These are phyloP conservation scores for Megastigmus dorsalis DNA, from an alignment of 2,888 invertebrate species.

Conservation along the genomic window DNA sequence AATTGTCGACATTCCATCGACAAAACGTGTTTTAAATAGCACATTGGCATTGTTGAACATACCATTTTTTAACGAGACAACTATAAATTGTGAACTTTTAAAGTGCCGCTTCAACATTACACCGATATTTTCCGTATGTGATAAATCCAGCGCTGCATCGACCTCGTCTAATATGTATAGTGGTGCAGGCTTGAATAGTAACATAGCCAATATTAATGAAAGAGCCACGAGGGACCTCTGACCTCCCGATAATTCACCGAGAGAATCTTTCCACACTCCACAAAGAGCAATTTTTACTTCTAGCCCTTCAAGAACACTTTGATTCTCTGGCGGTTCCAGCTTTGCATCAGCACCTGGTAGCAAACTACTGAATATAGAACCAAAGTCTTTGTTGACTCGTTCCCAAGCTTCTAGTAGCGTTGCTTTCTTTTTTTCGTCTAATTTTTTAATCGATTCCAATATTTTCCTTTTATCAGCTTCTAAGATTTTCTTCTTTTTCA, in stretches of 20 bases:
- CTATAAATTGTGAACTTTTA: conserved; percentile 94
- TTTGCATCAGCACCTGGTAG: conserved; percentile 93
- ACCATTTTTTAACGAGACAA: conserved; percentile 98
- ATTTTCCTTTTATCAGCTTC: conserved; percentile 85
- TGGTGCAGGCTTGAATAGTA: conserved; percentile 98
- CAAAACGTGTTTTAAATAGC: conserved; percentile 93
- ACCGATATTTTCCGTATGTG: conserved; percentile 99
- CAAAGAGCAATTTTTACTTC: conserved; percentile 95
- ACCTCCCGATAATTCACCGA: conserved; percentile 97
- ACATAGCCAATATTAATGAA: conserved; percentile 95
- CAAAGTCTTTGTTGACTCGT: conserved; percentile 93
- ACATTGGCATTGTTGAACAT: conserved; percentile 99
- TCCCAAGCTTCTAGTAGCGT: conserved; percentile 89
- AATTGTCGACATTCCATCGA: conserved; percentile 95
- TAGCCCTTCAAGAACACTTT: conserved; percentile 87
- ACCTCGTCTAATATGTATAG: conserved; percentile 99
- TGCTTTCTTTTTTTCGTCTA: conserved; percentile 93
- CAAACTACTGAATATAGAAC: conserved; percentile 93
- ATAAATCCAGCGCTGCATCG: conserved; percentile 97
- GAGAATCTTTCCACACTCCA: conserved; percentile 95
- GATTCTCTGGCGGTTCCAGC: conserved; percentile 85
- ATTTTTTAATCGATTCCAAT: conserved; percentile 85
- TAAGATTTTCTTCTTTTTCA: conserved; percentile 82
- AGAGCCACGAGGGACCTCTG: conserved; percentile 97
- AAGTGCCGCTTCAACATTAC: conserved; percentile 94